phyloP scores from a whole-genome alignment of 2,797 vertebrate genomes.

The Acanthopagrus latus region DNA sequence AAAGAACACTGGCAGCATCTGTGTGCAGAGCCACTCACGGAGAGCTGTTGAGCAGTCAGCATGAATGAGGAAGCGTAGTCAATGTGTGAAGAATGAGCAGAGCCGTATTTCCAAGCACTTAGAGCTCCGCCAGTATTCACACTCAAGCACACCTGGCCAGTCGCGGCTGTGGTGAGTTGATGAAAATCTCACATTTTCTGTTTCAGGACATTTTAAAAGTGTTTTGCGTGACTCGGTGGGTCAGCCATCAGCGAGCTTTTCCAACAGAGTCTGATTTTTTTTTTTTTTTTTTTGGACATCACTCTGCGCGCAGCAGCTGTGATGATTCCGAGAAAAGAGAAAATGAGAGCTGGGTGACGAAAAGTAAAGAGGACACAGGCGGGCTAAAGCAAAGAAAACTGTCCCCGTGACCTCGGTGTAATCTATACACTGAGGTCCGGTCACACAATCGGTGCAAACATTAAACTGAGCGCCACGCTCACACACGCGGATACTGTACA shows the following conservation, averaged over 20 bases:
- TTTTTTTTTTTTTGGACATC: conserved; percentile 12
- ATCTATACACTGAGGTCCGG: conserved; percentile 52
- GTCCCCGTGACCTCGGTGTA: conserved; percentile 66
- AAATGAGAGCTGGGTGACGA: conserved; percentile 4
- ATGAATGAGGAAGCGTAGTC: not conserved
- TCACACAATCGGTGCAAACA: conserved; percentile 62
- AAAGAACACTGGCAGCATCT: not conserved
- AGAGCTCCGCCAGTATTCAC: conserved; percentile 4
- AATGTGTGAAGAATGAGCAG: conserved; percentile 28
- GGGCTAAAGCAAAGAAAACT: conserved; percentile 53
- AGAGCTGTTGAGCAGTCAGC: not conserved
- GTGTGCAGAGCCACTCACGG: not conserved
- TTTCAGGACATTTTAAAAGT: conserved; percentile 13
- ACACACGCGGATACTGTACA: conserved; percentile 28
- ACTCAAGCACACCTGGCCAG: not conserved
- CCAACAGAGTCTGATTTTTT: not conserved
- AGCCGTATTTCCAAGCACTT: not conserved
- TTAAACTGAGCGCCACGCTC: not conserved
- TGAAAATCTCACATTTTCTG: not conserved
- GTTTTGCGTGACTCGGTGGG: conserved; percentile 6
- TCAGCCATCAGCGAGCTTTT: not conserved
- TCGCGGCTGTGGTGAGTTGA: not conserved
- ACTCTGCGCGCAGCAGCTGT: not conserved
- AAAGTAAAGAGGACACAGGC: conserved; percentile 25
- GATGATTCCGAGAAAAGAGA: conserved; percentile 11